Conservation (phyloP, 2,888 invertebrate species). For the Griposia aprilina region DNA sequence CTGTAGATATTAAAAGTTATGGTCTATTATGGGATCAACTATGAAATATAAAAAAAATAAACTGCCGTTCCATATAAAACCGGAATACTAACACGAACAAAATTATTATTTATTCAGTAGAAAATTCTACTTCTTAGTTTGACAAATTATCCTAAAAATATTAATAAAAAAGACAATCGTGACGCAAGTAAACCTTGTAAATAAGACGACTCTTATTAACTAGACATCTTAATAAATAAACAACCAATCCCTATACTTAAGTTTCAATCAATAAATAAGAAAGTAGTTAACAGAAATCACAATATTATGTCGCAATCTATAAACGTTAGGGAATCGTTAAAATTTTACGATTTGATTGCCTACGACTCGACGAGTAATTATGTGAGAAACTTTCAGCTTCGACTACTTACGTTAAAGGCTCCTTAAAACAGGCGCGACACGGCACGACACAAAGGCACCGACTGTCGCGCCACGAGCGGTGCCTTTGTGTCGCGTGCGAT, state of each 20-base stretch:
- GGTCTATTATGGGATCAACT: neutral
- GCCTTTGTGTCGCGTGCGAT: too few relatives aligned
- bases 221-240: neutral
- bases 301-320: slow-evolving; percentile 30
- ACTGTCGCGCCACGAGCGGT: too few relatives aligned
- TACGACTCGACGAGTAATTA: neutral
- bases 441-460: too few relatives aligned
- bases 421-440: too few relatives aligned
- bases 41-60: too few relatives aligned
- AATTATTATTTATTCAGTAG: too few relatives aligned
- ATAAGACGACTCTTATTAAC: neutral
- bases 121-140: too few relatives aligned
- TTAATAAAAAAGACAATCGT: too few relatives aligned
- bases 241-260: neutral
- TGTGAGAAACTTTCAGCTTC: neutral
- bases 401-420: too few relatives aligned
- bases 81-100: too few relatives aligned
- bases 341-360: slow-evolving; percentile 42
- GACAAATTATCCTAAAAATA: neutral
- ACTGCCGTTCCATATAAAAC: too few relatives aligned
- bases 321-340: slow-evolving; percentile 32
- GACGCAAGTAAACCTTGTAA: neutral
- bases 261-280: slow-evolving; percentile 26
- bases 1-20: too few relatives aligned
- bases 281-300: slow-evolving; percentile 5